Conservation (phyloP, 2,888 invertebrate species). For the Mactromeris polynyma region DNA sequence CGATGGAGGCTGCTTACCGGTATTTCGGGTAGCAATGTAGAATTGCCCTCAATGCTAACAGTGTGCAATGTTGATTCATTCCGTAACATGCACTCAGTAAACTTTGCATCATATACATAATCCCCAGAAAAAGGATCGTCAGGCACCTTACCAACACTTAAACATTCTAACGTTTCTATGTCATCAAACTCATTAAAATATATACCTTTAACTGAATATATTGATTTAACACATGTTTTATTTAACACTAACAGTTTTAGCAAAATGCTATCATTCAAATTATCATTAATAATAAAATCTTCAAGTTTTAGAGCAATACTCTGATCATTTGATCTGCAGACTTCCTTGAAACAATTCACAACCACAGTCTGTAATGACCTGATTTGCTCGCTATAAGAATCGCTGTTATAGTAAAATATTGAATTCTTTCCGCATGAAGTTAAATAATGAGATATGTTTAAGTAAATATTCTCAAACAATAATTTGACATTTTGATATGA, state of each 20-base stretch:
- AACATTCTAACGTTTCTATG: not conserved
- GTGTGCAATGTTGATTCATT: too few relatives aligned
- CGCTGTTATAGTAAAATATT: not conserved
- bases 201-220: not conserved
- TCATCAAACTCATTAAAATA: not conserved
- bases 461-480: not conserved
- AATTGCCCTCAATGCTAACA: too few relatives aligned
- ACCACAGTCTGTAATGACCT: not conserved
- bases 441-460: not conserved
- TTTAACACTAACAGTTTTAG: not conserved
- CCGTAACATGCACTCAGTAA: too few relatives aligned
- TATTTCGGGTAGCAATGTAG: too few relatives aligned
- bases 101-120: too few relatives aligned
- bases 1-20: too few relatives aligned
- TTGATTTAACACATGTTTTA: not conserved
- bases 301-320: too few relatives aligned
- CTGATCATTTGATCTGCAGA: not conserved
- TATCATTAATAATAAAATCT: not conserved
- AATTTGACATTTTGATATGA: not conserved
- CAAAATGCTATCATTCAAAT: not conserved
- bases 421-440: not conserved
- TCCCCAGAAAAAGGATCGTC: not conserved
- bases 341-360: not conserved
- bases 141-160: not conserved
- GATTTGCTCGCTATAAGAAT: not conserved